A percentile compares a stretch with the other conserved stretches of the same genome.
These are phyloP conservation scores for Otocyon megalotis DNA, from an alignment of 2,113 vertebrate genomes.

Conservation along the genomic window DNA sequence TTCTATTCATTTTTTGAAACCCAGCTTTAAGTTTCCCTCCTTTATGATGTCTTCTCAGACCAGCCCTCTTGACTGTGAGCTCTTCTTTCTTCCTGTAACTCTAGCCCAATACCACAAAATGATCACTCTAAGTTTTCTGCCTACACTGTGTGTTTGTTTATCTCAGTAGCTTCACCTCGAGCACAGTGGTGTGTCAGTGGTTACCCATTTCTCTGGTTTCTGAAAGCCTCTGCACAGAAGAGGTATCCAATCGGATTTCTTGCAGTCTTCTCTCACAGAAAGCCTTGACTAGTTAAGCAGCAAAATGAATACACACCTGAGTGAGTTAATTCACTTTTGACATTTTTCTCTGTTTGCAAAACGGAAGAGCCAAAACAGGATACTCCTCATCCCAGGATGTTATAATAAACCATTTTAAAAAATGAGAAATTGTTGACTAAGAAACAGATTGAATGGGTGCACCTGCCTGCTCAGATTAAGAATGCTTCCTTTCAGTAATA, in stretches of 20 bases:
- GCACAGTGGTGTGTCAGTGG: background rate
- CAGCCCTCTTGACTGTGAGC: background rate
- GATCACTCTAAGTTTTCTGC: background rate
- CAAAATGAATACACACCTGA: background rate
- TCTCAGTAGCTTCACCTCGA: background rate
- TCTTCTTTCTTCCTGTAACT: background rate
- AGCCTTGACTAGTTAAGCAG: conserved; percentile 5
- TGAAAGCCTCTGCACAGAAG: background rate
- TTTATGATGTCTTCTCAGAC: background rate
- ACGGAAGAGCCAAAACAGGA: conserved; percentile 75
- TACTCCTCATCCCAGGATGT: conserved; percentile 67
- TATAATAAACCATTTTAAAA: conserved; percentile 58
- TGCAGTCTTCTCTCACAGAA: conserved; percentile 2
- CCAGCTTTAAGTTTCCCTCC: background rate
- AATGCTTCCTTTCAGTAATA: conserved; percentile 67
- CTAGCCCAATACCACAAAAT: background rate
- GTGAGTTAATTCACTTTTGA: conserved; percentile 60
- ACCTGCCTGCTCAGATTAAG: conserved; percentile 47
- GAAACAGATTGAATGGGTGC: conserved; percentile 61
- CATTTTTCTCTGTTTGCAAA: conserved; percentile 72
- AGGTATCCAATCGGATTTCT: background rate
- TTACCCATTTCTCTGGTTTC: background rate
- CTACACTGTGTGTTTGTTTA: background rate
- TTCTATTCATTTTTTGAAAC: background rate
- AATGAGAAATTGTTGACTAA: conserved; percentile 75